Evolutionary conservation across 35 echinoderm and acorn worm genomes (phyloP).

Genomic region (Stichopus chloronotus): DNA sequence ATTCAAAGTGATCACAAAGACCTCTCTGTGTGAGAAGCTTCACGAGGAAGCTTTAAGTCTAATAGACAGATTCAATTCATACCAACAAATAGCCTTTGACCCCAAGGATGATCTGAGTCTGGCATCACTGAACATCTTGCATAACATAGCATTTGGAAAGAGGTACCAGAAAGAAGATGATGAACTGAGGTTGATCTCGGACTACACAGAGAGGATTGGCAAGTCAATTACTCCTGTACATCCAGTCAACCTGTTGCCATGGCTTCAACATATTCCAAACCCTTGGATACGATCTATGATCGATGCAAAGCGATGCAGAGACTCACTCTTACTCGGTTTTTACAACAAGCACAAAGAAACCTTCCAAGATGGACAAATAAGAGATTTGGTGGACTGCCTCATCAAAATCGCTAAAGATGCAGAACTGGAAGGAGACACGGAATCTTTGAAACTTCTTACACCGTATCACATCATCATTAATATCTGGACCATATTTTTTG

Average conservation of each 20-base stretch:
- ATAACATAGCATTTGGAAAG: conserved; percentile 98
- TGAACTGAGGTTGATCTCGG: conserved; percentile 85
- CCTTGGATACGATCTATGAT: conserved; percentile 84
- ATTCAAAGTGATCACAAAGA: conserved; percentile 82
- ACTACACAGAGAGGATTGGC: conserved; percentile 89
- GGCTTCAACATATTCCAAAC: conserved; percentile 88
- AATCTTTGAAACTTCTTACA: conserved; percentile 71
- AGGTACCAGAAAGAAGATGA: conserved; percentile 86
- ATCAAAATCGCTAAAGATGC: conserved; percentile 79
- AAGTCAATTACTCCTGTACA: conserved; percentile 93
- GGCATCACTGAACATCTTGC: conserved; percentile 93
- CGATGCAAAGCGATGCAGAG: conserved; percentile 73
- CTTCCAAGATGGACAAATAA: conserved; percentile 77
- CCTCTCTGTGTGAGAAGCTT: conserved; percentile 79
- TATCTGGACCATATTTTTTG: conserved; percentile 99
- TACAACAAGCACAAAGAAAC: conserved; percentile 84
- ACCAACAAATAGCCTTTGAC: conserved; percentile 77
- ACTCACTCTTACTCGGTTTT: conserved; percentile 75
- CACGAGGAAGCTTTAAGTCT: conserved; percentile 77
- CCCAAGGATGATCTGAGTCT: conserved; percentile 89
- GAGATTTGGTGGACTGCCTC: conserved; percentile 89
- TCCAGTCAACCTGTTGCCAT: conserved; percentile 92
- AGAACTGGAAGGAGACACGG: conserved; percentile 64
- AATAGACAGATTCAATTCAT: conserved; percentile 75
- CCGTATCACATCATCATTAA: conserved; percentile 97